Conservation (phyloP, 2,888 invertebrate species). For the Thereva unica region DNA sequence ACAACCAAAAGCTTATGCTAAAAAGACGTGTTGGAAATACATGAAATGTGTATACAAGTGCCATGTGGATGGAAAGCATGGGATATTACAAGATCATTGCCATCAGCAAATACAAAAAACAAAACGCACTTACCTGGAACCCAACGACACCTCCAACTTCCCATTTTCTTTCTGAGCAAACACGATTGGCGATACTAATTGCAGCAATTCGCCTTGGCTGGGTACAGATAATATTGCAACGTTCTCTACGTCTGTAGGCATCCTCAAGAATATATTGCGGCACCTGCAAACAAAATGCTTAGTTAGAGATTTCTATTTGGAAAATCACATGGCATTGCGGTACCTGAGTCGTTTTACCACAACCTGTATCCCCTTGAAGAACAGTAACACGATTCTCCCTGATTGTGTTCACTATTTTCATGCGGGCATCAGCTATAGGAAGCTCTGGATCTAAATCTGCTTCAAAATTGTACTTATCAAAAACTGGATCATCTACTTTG, state of each 20-base stretch:
- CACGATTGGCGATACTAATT: constrained; percentile 82
- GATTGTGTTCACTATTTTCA: constrained; percentile 71
- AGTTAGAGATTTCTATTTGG: neutral
- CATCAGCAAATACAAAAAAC: neutral
- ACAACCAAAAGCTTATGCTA: too few species aligned
- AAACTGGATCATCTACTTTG: constrained; percentile 48
- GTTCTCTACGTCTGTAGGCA: constrained; percentile 64
- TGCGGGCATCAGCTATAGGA: constrained; percentile 51
- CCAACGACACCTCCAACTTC: constrained; percentile 81
- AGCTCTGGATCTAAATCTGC: constrained; percentile 49
- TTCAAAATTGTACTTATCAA: constrained; percentile 51
- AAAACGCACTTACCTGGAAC: constrained; percentile 73
- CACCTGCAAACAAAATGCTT: constrained; percentile 58
- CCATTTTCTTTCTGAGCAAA: constrained; percentile 84
- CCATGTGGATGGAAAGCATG: too few species aligned
- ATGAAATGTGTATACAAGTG: too few species aligned
- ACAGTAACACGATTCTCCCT: constrained; percentile 68
- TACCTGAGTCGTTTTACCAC: constrained; percentile 85
- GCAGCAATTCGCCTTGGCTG: constrained; percentile 95
- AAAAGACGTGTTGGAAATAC: too few species aligned
- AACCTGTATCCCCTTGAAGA: constrained; percentile 92
- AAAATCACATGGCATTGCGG: too few species aligned
- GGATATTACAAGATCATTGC: too few species aligned
- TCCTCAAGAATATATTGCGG: constrained; percentile 92
- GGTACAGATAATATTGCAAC: constrained; percentile 88